These are phyloP conservation scores for Nettapus auritus DNA, from an alignment of 2,113 vertebrate species.

Conservation along the genomic window DNA sequence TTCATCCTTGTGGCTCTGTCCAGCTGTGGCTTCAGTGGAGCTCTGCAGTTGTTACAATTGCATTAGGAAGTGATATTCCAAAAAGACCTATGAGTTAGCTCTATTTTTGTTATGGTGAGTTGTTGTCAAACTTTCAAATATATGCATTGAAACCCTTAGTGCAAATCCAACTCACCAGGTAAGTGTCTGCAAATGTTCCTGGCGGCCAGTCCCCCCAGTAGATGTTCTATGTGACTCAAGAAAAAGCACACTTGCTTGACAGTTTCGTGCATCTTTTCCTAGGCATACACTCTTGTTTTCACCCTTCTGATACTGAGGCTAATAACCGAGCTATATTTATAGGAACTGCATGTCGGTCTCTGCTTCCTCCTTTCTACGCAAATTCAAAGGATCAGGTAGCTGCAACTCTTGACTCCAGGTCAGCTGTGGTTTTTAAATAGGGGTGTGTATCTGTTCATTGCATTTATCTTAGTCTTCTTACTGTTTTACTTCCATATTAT, in stretches of 20 bases:
- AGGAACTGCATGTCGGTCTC: neutral
- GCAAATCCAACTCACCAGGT: neutral
- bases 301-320: neutral
- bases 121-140: neutral
- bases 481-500: neutral
- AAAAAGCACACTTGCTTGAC: neutral
- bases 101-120: neutral
- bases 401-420: neutral
- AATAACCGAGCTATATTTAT: neutral
- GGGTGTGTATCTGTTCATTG: neutral
- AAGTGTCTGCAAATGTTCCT: neutral
- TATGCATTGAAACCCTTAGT: rapidly evolving
- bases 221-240: neutral
- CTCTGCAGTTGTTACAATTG: neutral
- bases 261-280: neutral
- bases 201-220: neutral
- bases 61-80: neutral
- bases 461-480: neutral
- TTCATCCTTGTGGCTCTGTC: neutral
- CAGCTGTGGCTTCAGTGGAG: neutral
- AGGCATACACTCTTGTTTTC: neutral
- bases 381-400: neutral
- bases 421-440: neutral
- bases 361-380: neutral
- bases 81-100: neutral